These are phyloP conservation scores for Crotalus horridus DNA, from an alignment of 2,113 vertebrate species.

Conservation along the genomic window DNA sequence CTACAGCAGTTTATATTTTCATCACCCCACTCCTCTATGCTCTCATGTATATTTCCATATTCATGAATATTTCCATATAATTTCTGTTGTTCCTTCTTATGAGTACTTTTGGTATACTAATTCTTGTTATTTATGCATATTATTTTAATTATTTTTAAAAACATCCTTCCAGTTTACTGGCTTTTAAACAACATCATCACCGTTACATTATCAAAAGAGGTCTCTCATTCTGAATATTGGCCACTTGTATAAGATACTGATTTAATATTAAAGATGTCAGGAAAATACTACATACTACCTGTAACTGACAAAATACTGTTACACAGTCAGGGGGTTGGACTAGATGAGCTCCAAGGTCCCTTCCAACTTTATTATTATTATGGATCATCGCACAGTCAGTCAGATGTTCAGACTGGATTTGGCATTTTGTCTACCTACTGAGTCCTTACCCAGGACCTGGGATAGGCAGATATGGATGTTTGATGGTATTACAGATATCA, in stretches of 20 bases:
- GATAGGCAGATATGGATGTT: no score
- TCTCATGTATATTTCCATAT: neutral
- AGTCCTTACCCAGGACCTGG: no score
- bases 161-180: neutral
- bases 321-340: neutral
- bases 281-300: neutral
- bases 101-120: neutral
- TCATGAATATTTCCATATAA: neutral
- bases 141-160: neutral
- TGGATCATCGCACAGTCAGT: no score
- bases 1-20: neutral
- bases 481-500: no score
- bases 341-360: no score
- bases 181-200: neutral
- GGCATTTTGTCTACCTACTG: no score
- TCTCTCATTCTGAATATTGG: neutral
- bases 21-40: neutral
- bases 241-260: neutral
- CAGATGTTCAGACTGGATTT: no score
- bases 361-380: no score
- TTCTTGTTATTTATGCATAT: neutral
- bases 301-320: neutral
- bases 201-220: neutral
- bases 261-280: neutral
- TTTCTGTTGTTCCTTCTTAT: neutral